These are phyloP conservation scores for Platycercus adscitus DNA, from an alignment of 2,113 vertebrate genomes.

Conservation along the genomic window DNA sequence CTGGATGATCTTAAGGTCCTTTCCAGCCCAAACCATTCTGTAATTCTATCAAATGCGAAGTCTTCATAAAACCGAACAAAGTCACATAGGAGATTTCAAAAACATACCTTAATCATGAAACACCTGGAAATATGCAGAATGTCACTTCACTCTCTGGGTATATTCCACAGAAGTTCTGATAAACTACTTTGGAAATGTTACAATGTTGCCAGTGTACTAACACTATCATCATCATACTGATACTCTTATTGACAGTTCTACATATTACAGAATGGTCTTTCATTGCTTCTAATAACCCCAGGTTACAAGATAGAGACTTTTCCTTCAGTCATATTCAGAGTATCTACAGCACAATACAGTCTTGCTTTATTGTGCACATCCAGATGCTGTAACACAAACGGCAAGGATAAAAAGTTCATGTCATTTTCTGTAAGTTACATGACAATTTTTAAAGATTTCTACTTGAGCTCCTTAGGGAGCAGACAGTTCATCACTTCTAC, in stretches of 20 bases:
- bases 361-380: neutral
- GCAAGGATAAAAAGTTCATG: neutral
- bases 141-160: neutral
- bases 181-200: neutral
- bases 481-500: neutral
- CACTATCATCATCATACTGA: neutral
- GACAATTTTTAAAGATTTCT: neutral
- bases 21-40: neutral
- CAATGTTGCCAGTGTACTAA: neutral
- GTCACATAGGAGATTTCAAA: neutral
- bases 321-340: neutral
- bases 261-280: neutral
- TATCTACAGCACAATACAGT: neutral
- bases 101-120: neutral
- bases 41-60: neutral
- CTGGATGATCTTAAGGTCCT: neutral
- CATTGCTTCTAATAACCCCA: neutral
- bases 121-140: neutral
- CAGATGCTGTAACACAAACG: neutral
- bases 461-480: neutral
- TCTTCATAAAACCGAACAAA: neutral
- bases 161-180: neutral
- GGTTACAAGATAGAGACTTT: neutral
- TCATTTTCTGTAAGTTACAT: neutral
- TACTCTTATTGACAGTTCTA: neutral